Evolutionary conservation across 2,113 vertebrate genomes (phyloP), one percentile per base, ranked within the genome.

Genomic region (human): DNA sequence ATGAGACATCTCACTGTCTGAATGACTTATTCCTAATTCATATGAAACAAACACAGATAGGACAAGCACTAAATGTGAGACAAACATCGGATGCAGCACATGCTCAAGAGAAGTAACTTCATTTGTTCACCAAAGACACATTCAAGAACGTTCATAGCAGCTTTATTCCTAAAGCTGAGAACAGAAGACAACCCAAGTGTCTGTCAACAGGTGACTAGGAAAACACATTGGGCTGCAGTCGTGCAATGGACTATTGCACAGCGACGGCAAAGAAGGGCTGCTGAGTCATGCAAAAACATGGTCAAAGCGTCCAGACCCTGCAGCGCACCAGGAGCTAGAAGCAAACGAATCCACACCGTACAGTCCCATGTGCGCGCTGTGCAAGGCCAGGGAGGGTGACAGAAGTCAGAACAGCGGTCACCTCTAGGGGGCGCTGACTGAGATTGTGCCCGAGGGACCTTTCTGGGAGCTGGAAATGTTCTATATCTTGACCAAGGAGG

Each of bases 311-410:
- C 64, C 48, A 59, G 86, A 43, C 3, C 0, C 75, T 25, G 38
- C n/a, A 23, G n/a, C 13, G 3, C 84, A 10, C n/a, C 8, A 32
- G 78, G 17, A 76, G 38, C 55, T 11, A 57, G 68, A 27, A 84
- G 72, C 50, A 11, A 72, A 83, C 1, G 14, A 66, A 66, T 48
- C 50, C 8, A 23, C 17, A 0, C 30, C 14, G 2, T 2, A 9
- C 3, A 20, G 2, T 40, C 32, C 55, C 27, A 52, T 27, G 40
- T 32, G 13, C 0, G 0, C 1, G 22, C 20, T 2, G 6, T 22
- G 59, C 90, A 48, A 50, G 9, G 40, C 35, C 38, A 45, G 14
- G 0, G 0, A 20, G 12, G 43, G 40, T 12, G 57, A 27, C 35
- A 20, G 35, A 35, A 61, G 43, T 57, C 25, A 5, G 43, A 32